Evolutionary conservation across 2,888 invertebrate genomes (phyloP).

Genomic region (Drosophila parthenogenetica): DNA sequence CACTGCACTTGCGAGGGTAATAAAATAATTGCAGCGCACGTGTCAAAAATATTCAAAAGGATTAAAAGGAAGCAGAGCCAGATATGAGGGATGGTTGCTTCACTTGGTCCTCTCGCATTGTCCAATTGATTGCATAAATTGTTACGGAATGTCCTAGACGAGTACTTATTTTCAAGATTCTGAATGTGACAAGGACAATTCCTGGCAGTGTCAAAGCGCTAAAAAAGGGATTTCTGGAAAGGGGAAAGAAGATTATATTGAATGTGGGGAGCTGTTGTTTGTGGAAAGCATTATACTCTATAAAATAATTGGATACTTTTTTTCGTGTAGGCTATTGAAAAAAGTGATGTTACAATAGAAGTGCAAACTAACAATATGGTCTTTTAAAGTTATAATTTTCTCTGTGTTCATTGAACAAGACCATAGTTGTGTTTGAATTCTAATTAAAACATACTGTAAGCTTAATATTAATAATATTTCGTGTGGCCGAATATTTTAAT

Average conservation of each 20-base stretch:
- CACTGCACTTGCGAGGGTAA: conserved; percentile 71
- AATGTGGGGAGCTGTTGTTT: conserved; percentile 36
- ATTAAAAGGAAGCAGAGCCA: conserved; percentile 51
- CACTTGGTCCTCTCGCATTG: conserved; percentile 45
- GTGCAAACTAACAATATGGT: too few relatives aligned
- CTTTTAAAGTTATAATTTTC: too few relatives aligned
- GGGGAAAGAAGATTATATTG: conserved; percentile 19
- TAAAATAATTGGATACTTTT: not conserved
- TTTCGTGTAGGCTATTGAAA: not conserved
- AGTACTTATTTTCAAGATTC: conserved; percentile 26
- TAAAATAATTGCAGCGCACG: conserved; percentile 84
- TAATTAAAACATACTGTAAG: too few relatives aligned
- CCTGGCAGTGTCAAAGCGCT: conserved; percentile 1
- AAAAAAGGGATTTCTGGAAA: conserved; percentile 1
- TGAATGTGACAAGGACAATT: conserved; percentile 41
- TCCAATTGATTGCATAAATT: conserved; percentile 79
- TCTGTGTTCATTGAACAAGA: too few relatives aligned
- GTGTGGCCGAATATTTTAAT: too few relatives aligned
- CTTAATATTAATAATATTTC: too few relatives aligned
- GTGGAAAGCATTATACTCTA: conserved; percentile 37
- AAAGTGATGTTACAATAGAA: too few relatives aligned
- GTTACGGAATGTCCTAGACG: conserved; percentile 70
- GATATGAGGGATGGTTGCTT: conserved; percentile 31
- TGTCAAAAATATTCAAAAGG: conserved; percentile 83
- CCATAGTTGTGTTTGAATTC: too few relatives aligned